Base-by-base conservation (phyloP, 2,797 vertebrate species). In the Babyrousa celebensis region DNA sequence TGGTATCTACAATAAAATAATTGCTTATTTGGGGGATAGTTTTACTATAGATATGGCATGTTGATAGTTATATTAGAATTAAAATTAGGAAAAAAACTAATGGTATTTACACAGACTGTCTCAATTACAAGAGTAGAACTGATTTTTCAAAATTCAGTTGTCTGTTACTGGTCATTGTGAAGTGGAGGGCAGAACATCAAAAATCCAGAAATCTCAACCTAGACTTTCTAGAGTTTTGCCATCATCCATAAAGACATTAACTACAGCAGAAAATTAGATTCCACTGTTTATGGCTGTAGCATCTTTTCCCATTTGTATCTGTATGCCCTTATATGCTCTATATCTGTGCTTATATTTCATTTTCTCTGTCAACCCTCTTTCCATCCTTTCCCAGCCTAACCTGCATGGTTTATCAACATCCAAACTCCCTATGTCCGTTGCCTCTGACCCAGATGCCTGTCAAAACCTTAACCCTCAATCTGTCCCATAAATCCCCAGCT, bases 161-260 rank as follows among this genome's bases (percentile, higher is more conserved):
- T n/a, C 20, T 43, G 20, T 27, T 29, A 27, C 48, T 58, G 68
- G 3, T 43, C 72, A 68, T 12, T n/a, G 25, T 80, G n/a, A 85
- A 70, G 48, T 85, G 2, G 27, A 65, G 52, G 43, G 20, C 27
- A 1, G 43, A 63, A n/a, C 18, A 75, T 21, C 43, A 56, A 78
- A 62, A 89, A 80, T 80, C 67, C 20, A 63, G 72, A 62, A 89
- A 89, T 75, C 72, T 80, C 23, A 54, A 2, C n/a, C 32, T 78
- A 63, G 12, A 75, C 70, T 78, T 78, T 60, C 85, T 71, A 60
- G 56, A 91, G 16, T 67, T 86, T 63, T 40, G 6, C 86, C 36
- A 36, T 67, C 11, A 68, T 72, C 52, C 21, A 43, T 67, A 40
- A 86, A 96, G 63, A 89, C 29, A 60, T 63, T 32, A 52, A 32